Evolutionary conservation across 2,888 invertebrate species (phyloP).

Genomic region (Cataglyphis cursor): DNA sequence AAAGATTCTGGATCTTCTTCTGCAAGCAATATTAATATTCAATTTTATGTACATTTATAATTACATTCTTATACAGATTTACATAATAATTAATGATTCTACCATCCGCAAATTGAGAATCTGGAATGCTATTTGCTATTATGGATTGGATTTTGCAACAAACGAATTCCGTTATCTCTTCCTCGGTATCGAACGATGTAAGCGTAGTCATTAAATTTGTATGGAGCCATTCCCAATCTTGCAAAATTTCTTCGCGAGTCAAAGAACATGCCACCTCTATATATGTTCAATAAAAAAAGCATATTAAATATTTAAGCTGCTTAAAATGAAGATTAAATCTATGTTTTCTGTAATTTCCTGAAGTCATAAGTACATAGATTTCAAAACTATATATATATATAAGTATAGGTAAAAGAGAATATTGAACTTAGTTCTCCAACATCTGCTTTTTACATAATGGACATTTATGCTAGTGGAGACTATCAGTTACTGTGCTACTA

Average conservation of each 20-base stretch:
- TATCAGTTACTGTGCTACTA: slow-evolving; percentile 43
- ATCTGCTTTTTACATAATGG: background rate
- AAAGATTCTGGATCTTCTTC: slow-evolving; percentile 95
- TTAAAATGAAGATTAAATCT: background rate
- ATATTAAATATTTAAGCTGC: background rate
- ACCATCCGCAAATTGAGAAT: slow-evolving; percentile 89
- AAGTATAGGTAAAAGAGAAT: background rate
- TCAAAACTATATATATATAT: no score
- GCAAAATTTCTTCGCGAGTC: slow-evolving; percentile 94
- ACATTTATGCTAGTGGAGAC: slow-evolving; percentile 13
- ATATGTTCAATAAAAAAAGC: slow-evolving; percentile 46
- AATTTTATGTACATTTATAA: slow-evolving; percentile 8
- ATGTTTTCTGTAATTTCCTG: background rate
- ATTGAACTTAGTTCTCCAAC: background rate
- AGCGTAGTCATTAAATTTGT: slow-evolving; percentile 94
- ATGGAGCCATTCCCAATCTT: slow-evolving; percentile 98
- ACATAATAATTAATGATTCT: slow-evolving; percentile 58
- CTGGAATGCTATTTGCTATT: slow-evolving; percentile 91
- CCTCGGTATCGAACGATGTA: slow-evolving; percentile 96
- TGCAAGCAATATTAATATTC: slow-evolving; percentile 82
- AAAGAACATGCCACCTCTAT: slow-evolving; percentile 96
- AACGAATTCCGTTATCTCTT: slow-evolving; percentile 98
- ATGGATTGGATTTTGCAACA: slow-evolving; percentile 98
- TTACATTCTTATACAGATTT: background rate
- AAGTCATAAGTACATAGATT: background rate